Conservation (phyloP, 2,797 vertebrate species). For the Potorous gilbertii region DNA sequence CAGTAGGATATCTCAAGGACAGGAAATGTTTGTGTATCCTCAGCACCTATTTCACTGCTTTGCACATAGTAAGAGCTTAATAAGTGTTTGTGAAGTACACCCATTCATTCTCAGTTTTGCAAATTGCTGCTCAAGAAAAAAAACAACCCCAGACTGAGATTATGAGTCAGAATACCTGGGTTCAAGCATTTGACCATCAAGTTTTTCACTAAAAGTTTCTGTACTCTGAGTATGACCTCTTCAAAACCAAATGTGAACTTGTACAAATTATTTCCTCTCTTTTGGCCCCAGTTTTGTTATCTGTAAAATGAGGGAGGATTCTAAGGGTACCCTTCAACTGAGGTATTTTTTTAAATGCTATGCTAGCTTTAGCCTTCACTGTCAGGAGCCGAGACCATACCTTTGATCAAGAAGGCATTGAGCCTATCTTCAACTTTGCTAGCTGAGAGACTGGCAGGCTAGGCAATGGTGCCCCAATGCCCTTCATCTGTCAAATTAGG, state of each 20-base stretch:
- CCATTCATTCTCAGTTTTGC: not conserved
- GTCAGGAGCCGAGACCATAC: not conserved
- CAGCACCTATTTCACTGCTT: not conserved
- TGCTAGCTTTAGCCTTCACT: slow-evolving; percentile 19
- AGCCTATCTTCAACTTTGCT: not conserved
- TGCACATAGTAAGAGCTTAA: not conserved
- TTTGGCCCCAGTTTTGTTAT: not conserved
- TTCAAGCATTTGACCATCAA: not conserved
- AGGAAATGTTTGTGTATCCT: not conserved
- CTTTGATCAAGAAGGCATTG: not conserved
- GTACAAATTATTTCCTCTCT: not conserved
- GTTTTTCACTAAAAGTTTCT: not conserved
- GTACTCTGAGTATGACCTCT: not conserved
- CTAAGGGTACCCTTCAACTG: not conserved
- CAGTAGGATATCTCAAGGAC: not conserved
- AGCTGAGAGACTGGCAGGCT: not conserved
- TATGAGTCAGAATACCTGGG: not conserved
- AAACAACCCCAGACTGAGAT: not conserved
- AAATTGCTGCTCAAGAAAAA: not conserved
- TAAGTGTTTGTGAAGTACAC: not conserved
- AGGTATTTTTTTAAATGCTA: not conserved
- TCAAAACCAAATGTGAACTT: not conserved
- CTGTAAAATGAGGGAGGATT: not conserved
- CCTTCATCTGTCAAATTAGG: not conserved
- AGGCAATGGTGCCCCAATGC: not conserved